Conservation (phyloP, 2,797 vertebrate species). For the Poeciliopsis paucimaculata region DNA sequence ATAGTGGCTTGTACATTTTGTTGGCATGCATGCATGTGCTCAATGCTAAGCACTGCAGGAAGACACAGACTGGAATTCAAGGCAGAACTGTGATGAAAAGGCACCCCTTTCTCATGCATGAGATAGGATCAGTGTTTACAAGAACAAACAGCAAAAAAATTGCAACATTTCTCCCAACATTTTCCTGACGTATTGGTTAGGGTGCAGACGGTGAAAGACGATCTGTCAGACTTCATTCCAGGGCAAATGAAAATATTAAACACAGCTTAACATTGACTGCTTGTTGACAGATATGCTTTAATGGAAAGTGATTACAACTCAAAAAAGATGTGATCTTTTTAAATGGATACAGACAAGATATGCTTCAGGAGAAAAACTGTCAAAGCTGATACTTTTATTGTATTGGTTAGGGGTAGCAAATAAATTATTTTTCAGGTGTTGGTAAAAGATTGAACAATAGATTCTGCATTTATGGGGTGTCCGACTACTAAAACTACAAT, state of each 20-base stretch:
- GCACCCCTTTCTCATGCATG: slow-evolving; percentile 63
- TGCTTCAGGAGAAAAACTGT: neutral
- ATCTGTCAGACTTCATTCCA: neutral
- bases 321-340: neutral
- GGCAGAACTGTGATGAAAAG: slow-evolving; percentile 57
- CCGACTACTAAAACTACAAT: neutral
- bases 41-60: slow-evolving; percentile 59
- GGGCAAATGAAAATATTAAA: neutral
- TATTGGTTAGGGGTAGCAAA: neutral
- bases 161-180: slow-evolving; percentile 37
- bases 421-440: neutral
- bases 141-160: slow-evolving; percentile 58
- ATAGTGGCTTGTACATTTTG: neutral
- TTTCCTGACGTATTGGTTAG: slow-evolving; percentile 1
- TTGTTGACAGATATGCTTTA: neutral
- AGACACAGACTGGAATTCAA: slow-evolving; percentile 67
- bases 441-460: neutral
- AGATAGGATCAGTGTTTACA: slow-evolving; percentile 76
- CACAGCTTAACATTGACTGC: neutral
- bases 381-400: neutral
- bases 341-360: neutral
- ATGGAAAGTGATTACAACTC: neutral
- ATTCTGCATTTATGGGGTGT: slow-evolving; percentile 32
- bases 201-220: neutral
- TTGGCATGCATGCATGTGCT: slow-evolving; percentile 21